phyloP scores from a whole-genome alignment of 2,888 invertebrate genomes.

The Notodonta dromedarius region DNA sequence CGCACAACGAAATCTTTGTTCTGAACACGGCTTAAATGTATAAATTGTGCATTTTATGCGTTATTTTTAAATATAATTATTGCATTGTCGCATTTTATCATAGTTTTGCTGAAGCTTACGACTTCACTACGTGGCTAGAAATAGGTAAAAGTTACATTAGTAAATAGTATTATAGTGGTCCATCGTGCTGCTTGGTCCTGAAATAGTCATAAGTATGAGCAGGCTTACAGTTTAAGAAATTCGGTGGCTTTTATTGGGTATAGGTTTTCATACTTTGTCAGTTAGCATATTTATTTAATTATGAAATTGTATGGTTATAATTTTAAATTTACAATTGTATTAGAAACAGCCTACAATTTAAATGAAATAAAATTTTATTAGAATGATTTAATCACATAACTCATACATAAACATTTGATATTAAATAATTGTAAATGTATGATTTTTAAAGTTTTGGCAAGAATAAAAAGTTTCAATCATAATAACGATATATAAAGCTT shows the following conservation, averaged over 20 bases:
- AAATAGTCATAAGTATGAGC: conserved; percentile 36
- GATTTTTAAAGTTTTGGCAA: conserved; percentile 47
- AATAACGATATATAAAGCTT: too few species aligned
- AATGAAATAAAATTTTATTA: too few species aligned
- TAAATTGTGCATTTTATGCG: conserved; percentile 49
- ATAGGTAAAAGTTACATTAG: conserved; percentile 22
- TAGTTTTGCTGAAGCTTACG: conserved; percentile 20
- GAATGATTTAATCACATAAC: too few species aligned
- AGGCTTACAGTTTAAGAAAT: conserved; percentile 9
- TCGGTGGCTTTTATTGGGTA: conserved; percentile 7
- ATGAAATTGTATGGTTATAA: too few species aligned
- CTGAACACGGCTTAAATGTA: conserved; percentile 10
- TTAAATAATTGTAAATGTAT: conserved; percentile 8
- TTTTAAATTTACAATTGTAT: too few species aligned
- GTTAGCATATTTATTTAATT: conserved; percentile 8
- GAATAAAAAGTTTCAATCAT: conserved; percentile 22
- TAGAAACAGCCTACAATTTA: too few species aligned
- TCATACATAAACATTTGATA: conserved; percentile 8
- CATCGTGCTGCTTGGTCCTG: conserved; percentile 44
- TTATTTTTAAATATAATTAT: conserved; percentile 27
- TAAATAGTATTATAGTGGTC: conserved; percentile 35
- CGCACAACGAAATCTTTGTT: background rate
- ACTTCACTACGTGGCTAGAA: conserved; percentile 18
- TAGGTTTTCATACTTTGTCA: conserved; percentile 2
- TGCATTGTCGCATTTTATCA: conserved; percentile 19